phyloP scores from a whole-genome alignment of 1,140 invertebrate species.

The Euura lappo region DNA sequence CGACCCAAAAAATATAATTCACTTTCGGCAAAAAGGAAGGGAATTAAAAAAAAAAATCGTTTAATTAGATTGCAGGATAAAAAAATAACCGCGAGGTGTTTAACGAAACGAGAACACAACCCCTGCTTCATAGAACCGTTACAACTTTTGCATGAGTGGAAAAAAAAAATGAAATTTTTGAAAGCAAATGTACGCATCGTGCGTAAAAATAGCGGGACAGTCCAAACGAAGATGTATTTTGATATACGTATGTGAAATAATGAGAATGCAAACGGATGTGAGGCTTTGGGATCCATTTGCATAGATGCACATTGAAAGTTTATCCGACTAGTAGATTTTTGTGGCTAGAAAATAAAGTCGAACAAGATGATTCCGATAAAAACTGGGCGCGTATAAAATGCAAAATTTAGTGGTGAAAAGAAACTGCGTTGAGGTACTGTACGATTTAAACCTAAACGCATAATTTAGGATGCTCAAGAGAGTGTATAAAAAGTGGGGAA shows the following conservation, averaged over 20 bases:
- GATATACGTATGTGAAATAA: not conserved
- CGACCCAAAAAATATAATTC: not conserved
- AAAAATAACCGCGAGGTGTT: too few relatives aligned
- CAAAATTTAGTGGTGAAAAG: too few relatives aligned
- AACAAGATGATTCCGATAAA: not conserved
- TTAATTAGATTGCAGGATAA: too few relatives aligned
- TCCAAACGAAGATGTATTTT: not conserved
- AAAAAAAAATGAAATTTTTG: not conserved
- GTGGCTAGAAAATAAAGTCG: not conserved
- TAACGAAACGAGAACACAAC: not conserved
- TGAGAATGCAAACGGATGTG: not conserved
- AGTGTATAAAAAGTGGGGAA: not conserved
- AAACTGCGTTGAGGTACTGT: not conserved
- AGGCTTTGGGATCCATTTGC: not conserved
- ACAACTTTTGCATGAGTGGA: not conserved
- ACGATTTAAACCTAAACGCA: conserved; percentile 5
- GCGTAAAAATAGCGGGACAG: not conserved
- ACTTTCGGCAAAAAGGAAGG: not conserved
- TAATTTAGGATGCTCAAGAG: not conserved
- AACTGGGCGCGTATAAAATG: too few relatives aligned
- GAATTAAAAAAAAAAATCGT: not conserved
- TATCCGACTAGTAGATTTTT: not conserved
- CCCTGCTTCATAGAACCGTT: too few relatives aligned
- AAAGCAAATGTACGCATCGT: not conserved
- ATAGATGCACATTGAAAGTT: not conserved